Percentiles rank a stretch among this genome's conserved stretches.
Evolutionary conservation across 2,888 invertebrate genomes (phyloP).

Genomic region (Didymodactylos carnosus): DNA sequence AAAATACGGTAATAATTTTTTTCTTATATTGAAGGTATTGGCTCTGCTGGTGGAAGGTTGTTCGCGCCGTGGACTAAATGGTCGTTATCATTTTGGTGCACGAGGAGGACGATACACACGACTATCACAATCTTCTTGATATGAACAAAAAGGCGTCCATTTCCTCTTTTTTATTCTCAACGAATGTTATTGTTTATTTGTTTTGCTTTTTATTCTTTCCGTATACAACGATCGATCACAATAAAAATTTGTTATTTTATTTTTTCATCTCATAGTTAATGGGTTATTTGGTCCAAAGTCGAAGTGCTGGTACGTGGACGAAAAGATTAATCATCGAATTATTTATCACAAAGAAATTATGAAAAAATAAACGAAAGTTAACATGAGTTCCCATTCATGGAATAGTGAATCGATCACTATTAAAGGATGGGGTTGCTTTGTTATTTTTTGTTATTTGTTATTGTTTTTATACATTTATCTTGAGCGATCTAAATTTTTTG

Average conservation of each 20-base stretch:
- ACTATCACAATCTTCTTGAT: background rate
- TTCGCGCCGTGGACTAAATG: background rate
- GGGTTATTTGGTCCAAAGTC: background rate
- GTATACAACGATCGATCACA: no score
- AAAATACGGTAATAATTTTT: no score
- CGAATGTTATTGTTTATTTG: no score
- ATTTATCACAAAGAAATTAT: background rate
- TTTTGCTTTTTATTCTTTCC: no score
- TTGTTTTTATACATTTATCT: no score
- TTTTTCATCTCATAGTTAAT: background rate
- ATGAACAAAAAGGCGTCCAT: background rate
- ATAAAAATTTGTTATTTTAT: background rate
- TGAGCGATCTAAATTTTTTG: no score
- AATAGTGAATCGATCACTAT: background rate
- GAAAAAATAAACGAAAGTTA: background rate
- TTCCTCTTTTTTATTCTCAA: no score
- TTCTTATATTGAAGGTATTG: background rate
- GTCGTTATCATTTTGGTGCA: no score
- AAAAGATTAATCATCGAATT: background rate
- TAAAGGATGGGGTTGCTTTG: background rate
- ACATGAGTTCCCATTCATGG: background rate
- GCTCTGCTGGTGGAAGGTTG: background rate
- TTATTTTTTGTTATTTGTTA: no score
- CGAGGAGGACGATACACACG: background rate
- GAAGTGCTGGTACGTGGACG: background rate